phyloP scores from a whole-genome alignment of 2,797 vertebrate species.

The Acanthurus lineatus region DNA sequence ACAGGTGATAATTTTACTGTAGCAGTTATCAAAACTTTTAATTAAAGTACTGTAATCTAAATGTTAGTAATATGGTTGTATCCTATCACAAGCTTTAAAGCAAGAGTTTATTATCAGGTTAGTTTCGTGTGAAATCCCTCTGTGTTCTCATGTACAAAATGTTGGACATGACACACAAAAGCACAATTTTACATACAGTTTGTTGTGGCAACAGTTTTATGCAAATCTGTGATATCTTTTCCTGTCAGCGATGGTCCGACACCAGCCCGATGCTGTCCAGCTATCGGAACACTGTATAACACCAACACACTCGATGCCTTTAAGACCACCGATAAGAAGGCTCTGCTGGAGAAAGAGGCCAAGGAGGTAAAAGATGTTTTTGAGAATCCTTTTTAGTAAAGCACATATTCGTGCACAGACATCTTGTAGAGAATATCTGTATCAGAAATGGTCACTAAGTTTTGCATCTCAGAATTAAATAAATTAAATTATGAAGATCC shows the following conservation, averaged over 20 bases:
- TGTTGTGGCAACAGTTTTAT: neutral
- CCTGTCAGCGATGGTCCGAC: constrained; percentile 85
- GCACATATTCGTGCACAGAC: neutral
- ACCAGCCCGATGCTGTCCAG: constrained; percentile 90
- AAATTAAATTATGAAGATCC: neutral
- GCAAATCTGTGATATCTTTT: neutral
- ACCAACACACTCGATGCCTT: constrained; percentile 97
- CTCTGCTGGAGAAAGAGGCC: constrained; percentile 91
- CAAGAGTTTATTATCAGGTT: neutral
- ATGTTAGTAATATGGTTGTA: no score
- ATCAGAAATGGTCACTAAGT: neutral
- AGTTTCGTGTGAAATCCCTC: neutral
- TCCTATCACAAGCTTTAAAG: neutral
- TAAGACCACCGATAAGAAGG: constrained; percentile 93
- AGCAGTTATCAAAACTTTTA: no score
- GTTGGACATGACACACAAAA: neutral
- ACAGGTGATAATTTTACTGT: no score
- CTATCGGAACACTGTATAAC: constrained; percentile 90
- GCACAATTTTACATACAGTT: neutral
- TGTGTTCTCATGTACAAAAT: neutral
- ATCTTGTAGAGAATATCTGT: neutral
- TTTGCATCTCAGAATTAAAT: neutral
- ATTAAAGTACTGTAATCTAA: no score
- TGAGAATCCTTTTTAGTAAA: neutral
- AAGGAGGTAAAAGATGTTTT: constrained; percentile 85